phyloP scores from a whole-genome alignment of 2,113 vertebrate genomes.

The Patagioenas fasciata region DNA sequence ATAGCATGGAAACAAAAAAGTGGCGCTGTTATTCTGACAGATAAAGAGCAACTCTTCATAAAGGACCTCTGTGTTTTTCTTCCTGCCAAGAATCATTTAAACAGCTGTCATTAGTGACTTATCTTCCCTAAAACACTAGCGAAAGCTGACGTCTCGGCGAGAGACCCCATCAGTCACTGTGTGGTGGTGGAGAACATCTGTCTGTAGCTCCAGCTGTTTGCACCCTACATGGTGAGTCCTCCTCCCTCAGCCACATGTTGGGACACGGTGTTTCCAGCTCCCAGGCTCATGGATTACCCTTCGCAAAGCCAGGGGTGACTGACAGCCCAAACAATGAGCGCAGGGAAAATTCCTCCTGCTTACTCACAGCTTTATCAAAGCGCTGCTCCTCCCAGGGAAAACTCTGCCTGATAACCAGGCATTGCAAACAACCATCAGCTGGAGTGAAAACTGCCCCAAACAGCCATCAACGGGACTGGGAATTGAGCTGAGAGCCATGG shows the following conservation, averaged over 20 bases:
- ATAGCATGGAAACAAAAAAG: background rate
- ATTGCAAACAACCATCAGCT: background rate
- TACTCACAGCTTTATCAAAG: background rate
- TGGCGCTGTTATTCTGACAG: background rate
- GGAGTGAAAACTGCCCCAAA: background rate
- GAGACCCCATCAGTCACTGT: background rate
- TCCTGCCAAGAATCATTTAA: conserved; percentile 47
- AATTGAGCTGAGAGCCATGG: background rate
- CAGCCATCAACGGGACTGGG: background rate
- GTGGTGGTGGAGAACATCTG: conserved; percentile 1
- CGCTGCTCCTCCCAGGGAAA: background rate
- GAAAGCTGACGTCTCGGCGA: background rate
- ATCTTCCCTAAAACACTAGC: background rate
- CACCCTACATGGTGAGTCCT: background rate
- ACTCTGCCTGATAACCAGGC: background rate
- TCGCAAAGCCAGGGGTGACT: background rate
- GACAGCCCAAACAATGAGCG: background rate
- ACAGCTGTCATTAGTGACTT: background rate
- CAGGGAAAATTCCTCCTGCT: background rate
- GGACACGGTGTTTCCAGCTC: background rate
- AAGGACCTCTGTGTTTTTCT: background rate
- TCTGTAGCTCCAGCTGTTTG: conserved; percentile 12
- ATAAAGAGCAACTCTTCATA: background rate
- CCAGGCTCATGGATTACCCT: background rate
- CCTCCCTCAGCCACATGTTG: background rate